Base-by-base conservation (phyloP, 2,797 vertebrate genomes). In the Cirrhinus molitorella region DNA sequence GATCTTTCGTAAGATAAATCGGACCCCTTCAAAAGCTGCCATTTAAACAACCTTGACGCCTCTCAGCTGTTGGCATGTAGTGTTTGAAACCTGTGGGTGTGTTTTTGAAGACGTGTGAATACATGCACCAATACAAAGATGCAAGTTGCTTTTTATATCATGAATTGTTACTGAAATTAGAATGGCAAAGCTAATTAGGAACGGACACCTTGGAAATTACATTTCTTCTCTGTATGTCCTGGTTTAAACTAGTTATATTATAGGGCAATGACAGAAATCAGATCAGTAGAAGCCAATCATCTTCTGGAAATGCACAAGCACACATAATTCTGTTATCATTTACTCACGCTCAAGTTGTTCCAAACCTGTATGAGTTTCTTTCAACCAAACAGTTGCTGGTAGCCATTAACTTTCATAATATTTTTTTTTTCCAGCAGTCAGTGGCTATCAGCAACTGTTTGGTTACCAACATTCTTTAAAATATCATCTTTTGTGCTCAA, bases 141-240 rank as follows among this genome's bases (percentile, higher is more conserved):
- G 49, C 23, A 34, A 23, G 25, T 45, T 47, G 40, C 10, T 59
- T 77, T 66, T 59, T 70, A 68, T 57, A 55, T 76, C 17, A 68
- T 37, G 8, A 31, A 76, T 67, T 76, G 23, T 75, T 66, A 16
- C 34, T 45, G 14, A 31, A 83, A 77, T 83, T 23, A 83, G 31
- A 53, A 83, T 28, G 25, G 43, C n/a, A 40, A 57, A 76, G 71
- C 71, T 83, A 43, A 43, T 55, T 76, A 57, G 12, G 19, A 67
- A 21, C 8, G 9, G 73, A 55, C 8, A 28, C 37, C 17, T 72
- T 72, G 23, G 67, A 76, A 76, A 76, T 45, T 47, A 59, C 37
- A 59, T 59, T 53, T 70, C 49, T 76, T 8, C 17, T 76, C 34
- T 77, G n/a, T 68, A 68, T 25, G 31, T 67, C 37, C 25, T 82